Base-by-base conservation (phyloP, 1,140 invertebrate species). In the Drosophila jambulina region DNA sequence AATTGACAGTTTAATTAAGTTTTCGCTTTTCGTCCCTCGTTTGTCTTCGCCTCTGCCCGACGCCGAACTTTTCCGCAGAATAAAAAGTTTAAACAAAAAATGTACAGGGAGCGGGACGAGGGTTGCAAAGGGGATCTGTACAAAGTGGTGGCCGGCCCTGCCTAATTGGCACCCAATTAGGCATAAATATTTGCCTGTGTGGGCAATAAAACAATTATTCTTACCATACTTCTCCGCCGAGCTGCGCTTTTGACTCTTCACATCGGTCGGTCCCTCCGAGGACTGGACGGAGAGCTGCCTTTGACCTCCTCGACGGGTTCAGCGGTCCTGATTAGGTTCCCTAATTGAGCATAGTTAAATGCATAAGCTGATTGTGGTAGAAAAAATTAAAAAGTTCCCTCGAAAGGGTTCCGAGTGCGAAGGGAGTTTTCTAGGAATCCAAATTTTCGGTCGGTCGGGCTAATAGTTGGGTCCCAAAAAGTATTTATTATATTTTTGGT, bases 1-100 rank as follows among this genome's bases (percentile, higher is more conserved):
- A 88, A 85, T 88, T 84, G 74, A 82, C 88, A 91, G 70, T 71
- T 80, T 88, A 91, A 91, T 91, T 91, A 82, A 80, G 79, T 61
- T 75, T 86, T 65, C 64, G 60, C 61, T 57, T 80, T 75, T 49
- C 58, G 63, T 49, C 34, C 51, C 38, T 53, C 74, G 40, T n/a
- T 69, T 77, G 74, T 54, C 65, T 78, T 51, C 25, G 64, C 65
- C 40, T 32, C 15, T 36, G 67, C 10, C 43, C 23, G 27, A 34
- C 13, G 45, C 64, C 51, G 43, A 78, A 78, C 45, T 78, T 78
- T 57, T 59, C 15, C 25, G 63, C 34, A 60, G 59, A 51, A 59
- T 49, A 53, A 79, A 79, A 80, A 79, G 42, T 74, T 65, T 67
- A 74, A 80, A 74, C 64, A 70, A 78, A 19, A 49, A 27, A 17